These are phyloP conservation scores for Ophion slaviceki DNA, from an alignment of 2,888 invertebrate genomes.

Conservation along the genomic window DNA sequence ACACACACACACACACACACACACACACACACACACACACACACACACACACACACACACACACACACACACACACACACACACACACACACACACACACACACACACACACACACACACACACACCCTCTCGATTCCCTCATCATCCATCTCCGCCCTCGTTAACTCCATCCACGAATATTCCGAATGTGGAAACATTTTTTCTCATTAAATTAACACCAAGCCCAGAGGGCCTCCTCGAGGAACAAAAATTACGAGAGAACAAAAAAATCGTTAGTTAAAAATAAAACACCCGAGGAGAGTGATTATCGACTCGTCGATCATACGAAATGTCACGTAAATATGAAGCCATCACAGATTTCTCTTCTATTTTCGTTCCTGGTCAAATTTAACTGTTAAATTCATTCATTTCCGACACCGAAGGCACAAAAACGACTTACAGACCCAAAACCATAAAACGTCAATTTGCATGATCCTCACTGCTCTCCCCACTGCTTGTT, in stretches of 20 bases:
- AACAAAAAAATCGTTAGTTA: not conserved
- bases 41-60: not conserved
- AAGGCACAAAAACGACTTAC: conserved; percentile 13
- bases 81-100: not conserved
- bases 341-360: conserved; percentile 35
- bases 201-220: not conserved
- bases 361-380: conserved; percentile 23
- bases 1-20: not conserved
- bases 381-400: conserved; percentile 50
- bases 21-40: not conserved
- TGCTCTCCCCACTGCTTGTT: not conserved
- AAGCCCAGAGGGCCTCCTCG: too few species aligned
- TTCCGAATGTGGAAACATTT: not conserved
- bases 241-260: not conserved
- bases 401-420: conserved; percentile 14
- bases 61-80: not conserved
- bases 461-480: conserved; percentile 52
- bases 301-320: conserved; percentile 9
- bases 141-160: conserved; percentile 15
- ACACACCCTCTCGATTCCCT: not conserved
- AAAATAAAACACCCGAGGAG: conserved; percentile 1
- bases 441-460: conserved; percentile 51
- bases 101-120: not conserved
- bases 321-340: conserved; percentile 13
- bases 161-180: conserved; percentile 8